Percentiles rank a stretch among this genome's conserved stretches.
Conservation (phyloP, 1,140 invertebrate species). For the Hypothenemus hampei region DNA sequence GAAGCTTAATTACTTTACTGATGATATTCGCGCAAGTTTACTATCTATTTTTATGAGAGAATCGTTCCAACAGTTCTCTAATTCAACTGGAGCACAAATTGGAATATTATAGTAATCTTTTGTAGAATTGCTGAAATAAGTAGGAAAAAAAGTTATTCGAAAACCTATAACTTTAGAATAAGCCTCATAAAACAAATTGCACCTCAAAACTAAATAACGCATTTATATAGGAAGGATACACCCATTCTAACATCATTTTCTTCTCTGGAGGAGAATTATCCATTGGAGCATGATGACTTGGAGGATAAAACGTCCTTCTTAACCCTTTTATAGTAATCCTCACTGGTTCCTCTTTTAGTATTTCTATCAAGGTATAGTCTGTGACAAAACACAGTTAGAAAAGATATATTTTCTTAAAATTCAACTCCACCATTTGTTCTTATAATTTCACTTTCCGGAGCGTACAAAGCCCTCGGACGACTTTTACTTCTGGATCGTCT, state of each 20-base stretch:
- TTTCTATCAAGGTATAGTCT: constrained; percentile 80
- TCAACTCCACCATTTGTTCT: constrained; percentile 57
- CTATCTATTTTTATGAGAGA: too few relatives aligned
- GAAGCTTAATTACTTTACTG: too few relatives aligned
- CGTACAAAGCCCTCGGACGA: constrained; percentile 70
- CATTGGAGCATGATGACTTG: constrained; percentile 71
- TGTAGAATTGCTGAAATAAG: too few relatives aligned
- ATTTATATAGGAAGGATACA: constrained; percentile 67
- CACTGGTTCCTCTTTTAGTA: constrained; percentile 76
- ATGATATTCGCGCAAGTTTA: too few relatives aligned
- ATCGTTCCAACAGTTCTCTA: too few relatives aligned
- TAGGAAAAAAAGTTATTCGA: too few relatives aligned
- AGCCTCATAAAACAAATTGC: too few relatives aligned
- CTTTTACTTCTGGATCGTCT: constrained; percentile 72
- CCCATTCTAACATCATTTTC: constrained; percentile 85
- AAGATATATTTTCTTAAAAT: neutral
- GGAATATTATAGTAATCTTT: too few relatives aligned
- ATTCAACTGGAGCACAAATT: too few relatives aligned
- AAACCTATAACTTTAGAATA: too few relatives aligned
- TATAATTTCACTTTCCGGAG: constrained; percentile 71
- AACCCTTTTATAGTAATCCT: constrained; percentile 79
- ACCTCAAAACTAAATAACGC: too few relatives aligned
- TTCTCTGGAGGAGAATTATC: constrained; percentile 82
- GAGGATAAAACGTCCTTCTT: constrained; percentile 80
- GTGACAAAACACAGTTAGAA: neutral